Conservation (phyloP, 1,140 invertebrate species). For the Apis mellifera region Amel_HAv3.1 CM009934.2:3378501-3379000, state of each 20-base stretch:
- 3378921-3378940: background rate
- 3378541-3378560: background rate
- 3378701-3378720: constrained; percentile 4
- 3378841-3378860: constrained; percentile 8
- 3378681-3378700: background rate
- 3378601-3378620: constrained; percentile 64
- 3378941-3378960: background rate
- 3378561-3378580: constrained; percentile 26
- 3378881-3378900: background rate
- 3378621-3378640: constrained; percentile 55
- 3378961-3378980: background rate
- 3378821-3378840: background rate
- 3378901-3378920: background rate
- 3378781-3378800: background rate
- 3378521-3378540: background rate
- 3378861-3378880: background rate
- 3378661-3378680: constrained; percentile 25
- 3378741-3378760: background rate
- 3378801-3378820: background rate
- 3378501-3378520: background rate
- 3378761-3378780: background rate
- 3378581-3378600: constrained; percentile 48
- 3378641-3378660: constrained; percentile 34
- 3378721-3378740: background rate
- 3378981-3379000: background rate